Evolutionary conservation across 2,113 vertebrate genomes (phyloP), one percentile per base, ranked within the genome.

Genomic region (Phalacrocorax aristotelis): DNA sequence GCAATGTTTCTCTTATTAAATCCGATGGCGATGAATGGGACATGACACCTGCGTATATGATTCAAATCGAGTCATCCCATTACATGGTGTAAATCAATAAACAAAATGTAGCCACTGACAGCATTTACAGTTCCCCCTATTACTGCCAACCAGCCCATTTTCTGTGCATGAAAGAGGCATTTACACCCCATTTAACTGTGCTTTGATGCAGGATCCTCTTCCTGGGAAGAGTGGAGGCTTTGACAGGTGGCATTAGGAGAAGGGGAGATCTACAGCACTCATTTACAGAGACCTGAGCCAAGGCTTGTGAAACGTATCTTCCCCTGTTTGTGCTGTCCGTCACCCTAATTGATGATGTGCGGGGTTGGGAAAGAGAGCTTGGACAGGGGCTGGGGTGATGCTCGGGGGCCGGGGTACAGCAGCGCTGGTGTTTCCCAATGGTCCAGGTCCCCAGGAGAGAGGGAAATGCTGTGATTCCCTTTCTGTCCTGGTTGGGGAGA

Each of bases 131-230:
- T 85, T 96, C 94, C 92, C 78, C 44, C 82, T 52, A 81, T 91
- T 82, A 66, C 61, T 70, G 84, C 34, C 90, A 96, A 81, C 40
- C 93, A 71, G 48, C 61, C 91, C 87, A 85, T 92, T 93, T 95
- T 94, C 83, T 83, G 93, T 69, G 91, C 91, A n/a, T 87, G 97
- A 97, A 95, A 95, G 94, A 95, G 91, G 93, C 95, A 95, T 97
- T 97, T 95, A 97, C 87, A 95, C 97, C 97, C 96, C 94, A 95
- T 95, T 97, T 97, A 97, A 65, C 96, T 77, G 95, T 11, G 95
- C 93, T 97, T 91, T 93, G 96, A 94, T 89, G 94, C 38, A 26
- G 96, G 95, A 95, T 97, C 89, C 81, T 80, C 62, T 87, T 95
- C 89, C 38, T 1, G 4, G 74, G 30, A 60, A 65, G 78, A 92